Percentiles rank a stretch among this genome's conserved stretches.
phyloP scores from a whole-genome alignment of 2,113 vertebrate species.

The Gymnobelideus leadbeateri region DNA sequence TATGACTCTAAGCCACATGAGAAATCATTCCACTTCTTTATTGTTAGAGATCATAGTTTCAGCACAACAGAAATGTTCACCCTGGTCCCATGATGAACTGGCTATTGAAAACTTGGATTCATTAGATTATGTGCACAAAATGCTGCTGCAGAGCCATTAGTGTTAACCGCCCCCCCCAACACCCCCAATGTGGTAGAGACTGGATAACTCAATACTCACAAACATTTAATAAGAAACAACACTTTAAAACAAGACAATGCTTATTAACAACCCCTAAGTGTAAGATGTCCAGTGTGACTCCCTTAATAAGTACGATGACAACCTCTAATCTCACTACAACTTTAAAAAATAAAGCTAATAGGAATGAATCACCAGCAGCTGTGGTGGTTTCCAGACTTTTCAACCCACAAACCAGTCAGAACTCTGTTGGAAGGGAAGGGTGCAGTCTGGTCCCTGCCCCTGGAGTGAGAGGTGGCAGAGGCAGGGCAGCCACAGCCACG shows the following conservation, averaged over 20 bases:
- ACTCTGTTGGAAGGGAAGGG: too few relatives aligned
- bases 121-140: neutral
- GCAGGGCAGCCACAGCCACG: too few relatives aligned
- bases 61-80: neutral
- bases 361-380: too few relatives aligned
- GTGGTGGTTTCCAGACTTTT: too few relatives aligned
- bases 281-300: neutral
- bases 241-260: conserved; percentile 6
- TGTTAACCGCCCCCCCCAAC: too few relatives aligned
- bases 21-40: neutral
- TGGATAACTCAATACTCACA: neutral
- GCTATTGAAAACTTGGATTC: neutral
- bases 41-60: neutral
- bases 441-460: too few relatives aligned
- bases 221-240: conserved; percentile 29
- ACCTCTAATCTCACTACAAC: neutral
- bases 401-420: too few relatives aligned
- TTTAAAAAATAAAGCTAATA: neutral
- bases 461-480: too few relatives aligned
- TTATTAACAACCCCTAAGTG: neutral
- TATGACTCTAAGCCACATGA: neutral
- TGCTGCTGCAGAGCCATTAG: neutral
- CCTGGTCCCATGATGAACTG: neutral
- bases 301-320: neutral
- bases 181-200: neutral